Conservation (phyloP, 2,888 invertebrate species). For the Eudiplozoon nipponicum region DNA sequence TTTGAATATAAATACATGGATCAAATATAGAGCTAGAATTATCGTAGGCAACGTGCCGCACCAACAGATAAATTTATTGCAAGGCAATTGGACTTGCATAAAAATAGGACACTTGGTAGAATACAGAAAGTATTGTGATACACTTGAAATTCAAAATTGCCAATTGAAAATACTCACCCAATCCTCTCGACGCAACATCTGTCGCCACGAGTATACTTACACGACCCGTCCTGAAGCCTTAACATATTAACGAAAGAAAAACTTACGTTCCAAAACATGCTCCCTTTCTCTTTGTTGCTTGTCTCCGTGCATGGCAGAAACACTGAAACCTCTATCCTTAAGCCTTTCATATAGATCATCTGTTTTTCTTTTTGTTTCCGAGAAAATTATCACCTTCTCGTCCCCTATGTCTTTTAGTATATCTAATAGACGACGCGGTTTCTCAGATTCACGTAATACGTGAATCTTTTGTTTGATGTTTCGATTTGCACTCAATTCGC, state of each 20-base stretch:
- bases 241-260: no score
- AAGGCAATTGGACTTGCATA: no score
- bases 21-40: no score
- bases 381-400: conserved; percentile 74
- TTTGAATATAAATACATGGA: no score
- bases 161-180: no score
- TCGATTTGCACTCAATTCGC: conserved; percentile 65
- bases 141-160: no score
- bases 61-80: no score
- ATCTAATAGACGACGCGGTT: conserved; percentile 5
- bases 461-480: conserved; percentile 82
- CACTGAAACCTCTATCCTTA: conserved; percentile 43
- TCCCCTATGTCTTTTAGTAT: conserved; percentile 37
- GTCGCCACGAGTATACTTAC: conserved; percentile 9
- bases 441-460: conserved; percentile 29
- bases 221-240: no score
- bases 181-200: conserved; percentile 10
- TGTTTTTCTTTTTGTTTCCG: conserved; percentile 86
- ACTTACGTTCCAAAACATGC: conserved; percentile 44
- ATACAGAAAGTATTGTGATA: no score
- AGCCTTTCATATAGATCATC: conserved; percentile 52
- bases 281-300: conserved; percentile 74
- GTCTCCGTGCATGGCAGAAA: conserved; percentile 53
- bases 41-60: no score
- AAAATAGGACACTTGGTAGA: no score